Evolutionary conservation across 2,113 vertebrate species (phyloP).

Genomic region (Gobiocypris rarus): DNA sequence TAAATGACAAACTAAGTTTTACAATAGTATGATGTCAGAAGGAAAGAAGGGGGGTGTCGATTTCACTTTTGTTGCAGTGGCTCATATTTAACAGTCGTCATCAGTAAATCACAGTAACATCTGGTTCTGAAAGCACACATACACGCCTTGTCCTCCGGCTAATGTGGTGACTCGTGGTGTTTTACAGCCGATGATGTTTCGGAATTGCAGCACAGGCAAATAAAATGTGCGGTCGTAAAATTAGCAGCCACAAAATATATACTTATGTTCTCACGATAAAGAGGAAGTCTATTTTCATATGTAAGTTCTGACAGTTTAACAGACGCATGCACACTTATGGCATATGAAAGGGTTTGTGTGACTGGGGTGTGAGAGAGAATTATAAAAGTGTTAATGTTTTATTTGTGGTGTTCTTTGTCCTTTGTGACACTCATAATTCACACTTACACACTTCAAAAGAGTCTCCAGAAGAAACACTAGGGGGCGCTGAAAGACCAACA

Average conservation of each 20-base stretch:
- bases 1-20: neutral
- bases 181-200: constrained; percentile 72
- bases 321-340: constrained; percentile 54
- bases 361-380: constrained; percentile 13
- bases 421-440: constrained; percentile 37
- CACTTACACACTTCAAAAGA: neutral
- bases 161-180: constrained; percentile 72
- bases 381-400: constrained; percentile 47
- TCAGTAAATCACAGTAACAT: constrained; percentile 54
- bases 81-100: constrained; percentile 34
- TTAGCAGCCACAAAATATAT: constrained; percentile 81
- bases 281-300: constrained; percentile 72
- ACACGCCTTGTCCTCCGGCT: constrained; percentile 41
- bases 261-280: constrained; percentile 75
- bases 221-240: constrained; percentile 80
- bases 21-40: constrained; percentile 66
- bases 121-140: constrained; percentile 46
- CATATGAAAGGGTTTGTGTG: constrained; percentile 6
- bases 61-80: constrained; percentile 28
- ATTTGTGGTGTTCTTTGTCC: constrained; percentile 38
- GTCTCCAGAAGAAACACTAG: constrained; percentile 63
- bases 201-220: constrained; percentile 76
- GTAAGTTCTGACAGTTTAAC: constrained; percentile 36
- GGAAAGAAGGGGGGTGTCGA: constrained; percentile 71
- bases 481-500: constrained; percentile 71